Base-by-base conservation (phyloP, 2,797 vertebrate genomes). In the Meda fulgida region DNA sequence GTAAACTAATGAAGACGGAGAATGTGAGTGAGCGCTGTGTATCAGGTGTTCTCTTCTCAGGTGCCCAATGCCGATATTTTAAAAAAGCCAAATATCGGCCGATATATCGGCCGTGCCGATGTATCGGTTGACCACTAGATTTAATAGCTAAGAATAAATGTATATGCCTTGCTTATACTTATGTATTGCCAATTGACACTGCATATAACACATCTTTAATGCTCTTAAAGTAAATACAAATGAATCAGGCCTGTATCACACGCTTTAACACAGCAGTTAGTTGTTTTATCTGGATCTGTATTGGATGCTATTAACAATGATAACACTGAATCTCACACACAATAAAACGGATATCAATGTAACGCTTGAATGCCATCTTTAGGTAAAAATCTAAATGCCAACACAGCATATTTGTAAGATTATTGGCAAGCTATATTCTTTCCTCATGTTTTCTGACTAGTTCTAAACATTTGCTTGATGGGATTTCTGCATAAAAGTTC, bases 301-400 rank as follows among this genome's bases (percentile, higher is more conserved):
- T 10, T 43, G 11, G 36, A 55, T 40, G 21, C 4, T n/a, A 43
- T 10, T n/a, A 78, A 46, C 40, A 48, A 8, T 48, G 1, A 46
- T 31, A 29, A 46, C 11, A 46, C 16, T 65, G 26, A 23, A 66
- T 65, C 4, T 78, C 26, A 79, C 0, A 79, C 0, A 1, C 3
- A 7, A 26, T 6, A 13, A 43, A 43, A 43, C 0, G 1, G 11
- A 69, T 11, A 48, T 53, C 14, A 80, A 36, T 18, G 26, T 31
- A 69, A 80, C 23, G 7, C 16, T 70, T 38, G 19, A 34, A 66
- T 26, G 31, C 65, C 78, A 69, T 67, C 78, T 69, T 51, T 29
- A 69, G 78, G 65, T 67, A 9, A 26, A 36, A 38, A 18, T 29
- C 11, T 51, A 36, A n/a, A 51, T 53, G 21, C 3, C 43, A n/a